phyloP scores from a whole-genome alignment of 1,140 invertebrate species.

The Drepana arcuata region DNA sequence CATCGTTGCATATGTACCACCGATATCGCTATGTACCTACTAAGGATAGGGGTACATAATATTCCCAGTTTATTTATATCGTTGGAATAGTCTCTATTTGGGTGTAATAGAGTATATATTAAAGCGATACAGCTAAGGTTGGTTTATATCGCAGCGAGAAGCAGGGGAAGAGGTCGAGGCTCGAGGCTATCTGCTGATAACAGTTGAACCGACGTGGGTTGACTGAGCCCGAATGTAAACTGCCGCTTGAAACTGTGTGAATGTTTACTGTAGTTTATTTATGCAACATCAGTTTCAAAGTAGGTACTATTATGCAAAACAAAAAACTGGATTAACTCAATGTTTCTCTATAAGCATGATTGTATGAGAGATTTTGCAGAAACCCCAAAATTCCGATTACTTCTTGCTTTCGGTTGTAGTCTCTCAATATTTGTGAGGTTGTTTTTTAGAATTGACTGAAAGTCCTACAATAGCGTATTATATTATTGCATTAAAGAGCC shows the following conservation, averaged over 20 bases:
- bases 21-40: slow-evolving; percentile 22
- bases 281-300: not conserved
- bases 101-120: not conserved
- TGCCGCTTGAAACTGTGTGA: not conserved
- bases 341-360: not conserved
- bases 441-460: too few relatives aligned
- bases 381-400: not conserved
- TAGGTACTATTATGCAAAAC: not conserved
- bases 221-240: slow-evolving; percentile 28
- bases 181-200: slow-evolving; percentile 61
- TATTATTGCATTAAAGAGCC: too few relatives aligned
- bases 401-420: not conserved
- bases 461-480: too few relatives aligned
- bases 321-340: not conserved
- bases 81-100: not conserved
- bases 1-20: slow-evolving; percentile 12
- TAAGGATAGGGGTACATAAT: slow-evolving; percentile 16
- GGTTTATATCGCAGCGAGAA: slow-evolving; percentile 19
- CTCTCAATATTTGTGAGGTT: too few relatives aligned
- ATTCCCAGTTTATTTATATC: slow-evolving; percentile 6
- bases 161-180: slow-evolving; percentile 54
- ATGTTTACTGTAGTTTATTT: not conserved
- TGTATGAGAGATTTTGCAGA: not conserved
- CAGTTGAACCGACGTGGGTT: slow-evolving; percentile 34
- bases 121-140: not conserved